Base-by-base conservation (phyloP, 1,140 invertebrate genomes). In the Drosophila setifemur region DNA sequence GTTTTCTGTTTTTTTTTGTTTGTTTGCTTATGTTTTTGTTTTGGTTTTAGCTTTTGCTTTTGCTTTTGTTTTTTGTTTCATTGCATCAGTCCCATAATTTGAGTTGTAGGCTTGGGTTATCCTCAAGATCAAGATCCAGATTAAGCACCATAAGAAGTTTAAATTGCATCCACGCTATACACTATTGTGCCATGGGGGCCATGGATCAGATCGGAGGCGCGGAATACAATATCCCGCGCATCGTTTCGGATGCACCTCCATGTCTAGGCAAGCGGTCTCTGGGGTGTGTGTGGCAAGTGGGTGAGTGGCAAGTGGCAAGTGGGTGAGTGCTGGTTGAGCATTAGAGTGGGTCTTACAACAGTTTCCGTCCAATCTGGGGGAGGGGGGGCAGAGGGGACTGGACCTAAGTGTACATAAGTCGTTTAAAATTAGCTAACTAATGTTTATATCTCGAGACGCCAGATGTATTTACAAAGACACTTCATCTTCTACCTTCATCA, bases 51-150 rank as follows among this genome's bases (percentile, higher is more conserved):
- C n/a, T n/a, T n/a, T n/a, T n/a, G n/a, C n/a, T 9, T 28, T 26
- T 45, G 21, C 23, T 18, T 39, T 39, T 76, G 39, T 21, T 7
- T 64, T 69, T 78, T 73, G 49, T 70, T 60, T 75, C 67, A 85
- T 83, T 83, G 78, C 78, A 85, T 83, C 79, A 83, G 78, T 83
- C 78, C 78, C 78, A 79, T 83, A 72, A 70, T 82, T 78, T 85
- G 79, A 77, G 78, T 82, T 81, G 44, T 74, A 79, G 76, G 71
- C 66, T 74, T 66, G 76, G 47, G 35, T 74, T 75, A 48, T 82
- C 64, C 57, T 83, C 57, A 73, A 78, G 74, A 73, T 85, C 69
- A 68, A 85, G 79, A 71, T 72, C 68, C 68, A 71, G 67, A 72
- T 79, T 83, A 83, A 83, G 78, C 78, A 83, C 78, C 78, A 83